Percentiles rank a stretch among this genome's conserved stretches.
Evolutionary conservation across 2,888 invertebrate genomes (phyloP).

Genomic region (Apamea crenata): DNA sequence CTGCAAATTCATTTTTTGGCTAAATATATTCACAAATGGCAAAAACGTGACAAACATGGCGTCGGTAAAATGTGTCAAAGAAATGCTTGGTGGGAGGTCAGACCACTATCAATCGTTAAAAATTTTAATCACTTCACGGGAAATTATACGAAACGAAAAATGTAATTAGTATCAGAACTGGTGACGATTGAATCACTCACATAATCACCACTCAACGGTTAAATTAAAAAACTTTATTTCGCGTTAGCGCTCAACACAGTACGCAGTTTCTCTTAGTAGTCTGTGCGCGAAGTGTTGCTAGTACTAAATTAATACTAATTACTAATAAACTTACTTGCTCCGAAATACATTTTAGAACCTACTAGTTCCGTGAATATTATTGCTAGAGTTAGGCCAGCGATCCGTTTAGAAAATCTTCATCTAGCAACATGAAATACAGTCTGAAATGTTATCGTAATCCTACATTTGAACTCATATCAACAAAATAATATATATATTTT

Average conservation of each 20-base stretch:
- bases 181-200: conserved; percentile 34
- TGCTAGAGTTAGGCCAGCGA: neutral
- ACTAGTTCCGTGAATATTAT: neutral
- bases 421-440: neutral
- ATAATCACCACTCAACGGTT: conserved; percentile 35
- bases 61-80: conserved; percentile 80
- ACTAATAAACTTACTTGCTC: neutral
- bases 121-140: conserved; percentile 20
- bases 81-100: conserved; percentile 69
- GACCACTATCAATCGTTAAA: conserved; percentile 24
- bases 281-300: conserved; percentile 57
- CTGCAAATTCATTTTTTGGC: conserved; percentile 71
- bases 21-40: conserved; percentile 81
- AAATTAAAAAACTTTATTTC: conserved; percentile 35
- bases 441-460: neutral
- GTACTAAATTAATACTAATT: neutral
- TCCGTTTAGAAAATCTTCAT: neutral
- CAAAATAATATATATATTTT: neutral
- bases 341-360: neutral
- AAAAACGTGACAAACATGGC: conserved; percentile 90
- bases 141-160: conserved; percentile 9
- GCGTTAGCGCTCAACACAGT: conserved; percentile 45
- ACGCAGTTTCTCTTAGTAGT: conserved; percentile 18
- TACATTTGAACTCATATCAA: neutral
- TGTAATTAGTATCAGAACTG: conserved; percentile 9